Conservation (phyloP, 2,888 invertebrate genomes). For the Heteropelma amictum region DNA sequence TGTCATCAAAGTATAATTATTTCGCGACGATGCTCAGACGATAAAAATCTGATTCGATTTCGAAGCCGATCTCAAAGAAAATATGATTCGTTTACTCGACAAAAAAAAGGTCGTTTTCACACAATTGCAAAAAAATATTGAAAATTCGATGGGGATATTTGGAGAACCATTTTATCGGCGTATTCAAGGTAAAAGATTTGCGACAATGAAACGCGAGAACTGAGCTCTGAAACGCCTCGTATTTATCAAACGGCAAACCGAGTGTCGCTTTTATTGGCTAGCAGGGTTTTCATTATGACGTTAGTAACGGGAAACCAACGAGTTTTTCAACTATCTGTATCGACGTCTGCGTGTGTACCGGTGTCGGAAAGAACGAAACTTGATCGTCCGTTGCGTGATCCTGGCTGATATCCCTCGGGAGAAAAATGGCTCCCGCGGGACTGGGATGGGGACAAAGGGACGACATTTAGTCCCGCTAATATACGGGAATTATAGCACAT, state of each 20-base stretch:
- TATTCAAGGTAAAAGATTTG: too few relatives aligned
- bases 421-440: conserved; percentile 69
- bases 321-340: conserved; percentile 20
- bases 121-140: too few relatives aligned
- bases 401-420: conserved; percentile 66
- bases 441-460: conserved; percentile 50
- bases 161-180: too few relatives aligned
- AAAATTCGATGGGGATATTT: too few relatives aligned
- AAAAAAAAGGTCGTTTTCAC: too few relatives aligned
- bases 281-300: conserved; percentile 64
- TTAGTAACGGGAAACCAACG: conserved; percentile 67
- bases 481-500: conserved; percentile 53
- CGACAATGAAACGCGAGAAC: too few relatives aligned
- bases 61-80: too few relatives aligned
- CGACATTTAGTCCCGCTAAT: conserved; percentile 72
- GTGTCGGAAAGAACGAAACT: conserved; percentile 61
- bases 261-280: conserved; percentile 58
- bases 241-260: neutral
- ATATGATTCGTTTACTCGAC: too few relatives aligned
- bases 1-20: too few relatives aligned
- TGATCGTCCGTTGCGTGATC: conserved; percentile 65
- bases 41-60: too few relatives aligned
- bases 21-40: too few relatives aligned
- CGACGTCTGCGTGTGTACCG: neutral
- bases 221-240: neutral